Evolutionary conservation across 2,113 vertebrate genomes (phyloP).

Genomic region (Camelus dromedarius): DNA sequence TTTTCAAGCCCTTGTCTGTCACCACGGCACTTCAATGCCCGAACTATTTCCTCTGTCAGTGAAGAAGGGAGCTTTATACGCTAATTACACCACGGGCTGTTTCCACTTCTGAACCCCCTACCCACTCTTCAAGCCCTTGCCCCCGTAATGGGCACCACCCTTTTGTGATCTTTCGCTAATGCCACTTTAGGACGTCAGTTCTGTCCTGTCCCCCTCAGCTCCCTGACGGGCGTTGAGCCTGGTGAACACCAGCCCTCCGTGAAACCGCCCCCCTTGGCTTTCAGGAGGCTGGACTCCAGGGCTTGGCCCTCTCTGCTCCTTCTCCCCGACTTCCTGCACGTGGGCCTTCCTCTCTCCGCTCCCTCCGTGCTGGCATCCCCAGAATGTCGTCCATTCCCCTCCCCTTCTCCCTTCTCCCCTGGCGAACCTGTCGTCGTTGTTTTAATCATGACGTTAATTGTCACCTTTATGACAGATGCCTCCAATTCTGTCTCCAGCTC

Average conservation of each 20-base stretch:
- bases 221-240: background rate
- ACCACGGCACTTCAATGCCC: background rate
- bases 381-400: background rate
- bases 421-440: background rate
- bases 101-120: background rate
- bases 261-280: background rate
- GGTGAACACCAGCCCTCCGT: background rate
- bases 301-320: too few relatives aligned
- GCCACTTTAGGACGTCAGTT: background rate
- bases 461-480: background rate
- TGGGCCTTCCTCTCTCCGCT: background rate
- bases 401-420: background rate
- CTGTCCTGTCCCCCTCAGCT: background rate
- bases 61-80: background rate
- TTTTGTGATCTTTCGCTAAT: background rate
- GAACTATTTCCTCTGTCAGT: background rate
- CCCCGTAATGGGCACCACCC: too few relatives aligned
- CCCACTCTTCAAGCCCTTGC: background rate
- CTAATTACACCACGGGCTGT: background rate
- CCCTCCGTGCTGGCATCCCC: background rate
- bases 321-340: background rate
- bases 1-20: background rate
- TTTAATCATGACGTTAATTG: background rate
- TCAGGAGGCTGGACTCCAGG: background rate
- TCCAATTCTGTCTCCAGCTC: background rate